These are phyloP conservation scores for Paedocypris sp. DNA, from an alignment of 2,113 vertebrate genomes.

Conservation along the genomic window DNA sequence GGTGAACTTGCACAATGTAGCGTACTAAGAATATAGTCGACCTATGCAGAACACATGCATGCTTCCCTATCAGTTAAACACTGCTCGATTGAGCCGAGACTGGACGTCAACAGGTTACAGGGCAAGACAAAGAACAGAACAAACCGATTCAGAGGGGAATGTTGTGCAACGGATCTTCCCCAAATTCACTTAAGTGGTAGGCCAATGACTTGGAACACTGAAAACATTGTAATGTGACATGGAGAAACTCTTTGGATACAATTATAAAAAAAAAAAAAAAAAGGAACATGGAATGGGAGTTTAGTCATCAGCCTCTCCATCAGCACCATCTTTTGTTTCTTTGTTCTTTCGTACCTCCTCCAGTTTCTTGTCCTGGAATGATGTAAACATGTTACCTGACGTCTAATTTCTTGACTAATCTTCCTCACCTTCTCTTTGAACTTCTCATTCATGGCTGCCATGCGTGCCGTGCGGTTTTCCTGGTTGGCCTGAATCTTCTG, in stretches of 20 bases:
- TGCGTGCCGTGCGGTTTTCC: constrained; percentile 83
- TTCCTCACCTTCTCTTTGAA: constrained; percentile 83
- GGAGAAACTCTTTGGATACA: constrained; percentile 74
- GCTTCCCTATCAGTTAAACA: constrained; percentile 37
- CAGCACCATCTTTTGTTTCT: constrained; percentile 77
- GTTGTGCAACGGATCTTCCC: constrained; percentile 15
- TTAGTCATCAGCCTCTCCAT: constrained; percentile 49
- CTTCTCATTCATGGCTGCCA: constrained; percentile 85
- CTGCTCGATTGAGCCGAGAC: constrained; percentile 32
- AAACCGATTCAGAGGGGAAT: constrained; percentile 52
- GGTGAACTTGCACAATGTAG: constrained; percentile 41
- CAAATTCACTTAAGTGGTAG: constrained; percentile 24
- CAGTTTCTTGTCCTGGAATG: constrained; percentile 80
- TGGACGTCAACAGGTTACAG: constrained; percentile 45
- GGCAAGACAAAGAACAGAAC: constrained; percentile 55
- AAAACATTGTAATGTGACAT: constrained; percentile 47
- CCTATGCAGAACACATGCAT: constrained; percentile 36
- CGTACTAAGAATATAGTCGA: constrained; percentile 31
- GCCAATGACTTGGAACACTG: constrained; percentile 47
- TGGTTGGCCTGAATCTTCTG: constrained; percentile 95
- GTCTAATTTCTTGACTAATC: not conserved
- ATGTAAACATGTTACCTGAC: not conserved
- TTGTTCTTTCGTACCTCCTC: constrained; percentile 93
- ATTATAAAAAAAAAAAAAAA: constrained; percentile 57
- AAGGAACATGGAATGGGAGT: constrained; percentile 42